These are phyloP conservation scores for Luffia ferchaultella DNA, from an alignment of 2,888 invertebrate genomes.

Conservation along the genomic window DNA sequence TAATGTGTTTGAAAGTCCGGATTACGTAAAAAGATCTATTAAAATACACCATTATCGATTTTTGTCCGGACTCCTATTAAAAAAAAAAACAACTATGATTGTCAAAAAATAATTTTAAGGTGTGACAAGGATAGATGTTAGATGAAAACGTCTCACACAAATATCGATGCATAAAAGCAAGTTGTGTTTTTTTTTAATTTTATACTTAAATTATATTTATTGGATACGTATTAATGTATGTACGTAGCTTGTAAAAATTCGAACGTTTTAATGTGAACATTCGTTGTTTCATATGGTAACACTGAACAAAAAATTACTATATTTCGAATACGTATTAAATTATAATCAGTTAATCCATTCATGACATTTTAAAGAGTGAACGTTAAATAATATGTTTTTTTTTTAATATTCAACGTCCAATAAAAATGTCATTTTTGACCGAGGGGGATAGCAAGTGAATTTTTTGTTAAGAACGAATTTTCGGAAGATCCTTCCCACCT, in stretches of 20 bases:
- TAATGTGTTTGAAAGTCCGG: too few species aligned
- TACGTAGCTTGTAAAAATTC: slow-evolving; percentile 10
- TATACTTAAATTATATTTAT: slow-evolving; percentile 58
- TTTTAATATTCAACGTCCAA: too few species aligned
- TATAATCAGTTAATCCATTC: too few species aligned
- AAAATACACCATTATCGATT: too few species aligned
- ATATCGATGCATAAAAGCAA: slow-evolving; percentile 28
- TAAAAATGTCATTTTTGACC: too few species aligned
- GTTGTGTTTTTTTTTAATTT: slow-evolving; percentile 54
- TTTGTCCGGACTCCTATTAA: not conserved
- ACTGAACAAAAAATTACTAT: slow-evolving; percentile 3
- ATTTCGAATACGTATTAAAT: too few species aligned
- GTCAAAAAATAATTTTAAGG: not conserved
- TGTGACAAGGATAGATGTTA: not conserved
- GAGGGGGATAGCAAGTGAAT: too few species aligned
- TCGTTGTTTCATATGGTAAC: slow-evolving; percentile 2
- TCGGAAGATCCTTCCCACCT: too few species aligned
- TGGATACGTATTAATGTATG: slow-evolving; percentile 39
- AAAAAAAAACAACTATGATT: not conserved
- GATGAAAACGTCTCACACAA: slow-evolving; percentile 20
- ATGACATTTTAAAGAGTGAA: too few species aligned
- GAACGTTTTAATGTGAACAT: not conserved
- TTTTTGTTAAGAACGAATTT: too few species aligned
- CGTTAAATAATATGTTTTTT: too few species aligned
- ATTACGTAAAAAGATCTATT: too few species aligned